These are phyloP conservation scores for Gulo gulo DNA, from an alignment of 2,113 vertebrate species.

Conservation along the genomic window DNA sequence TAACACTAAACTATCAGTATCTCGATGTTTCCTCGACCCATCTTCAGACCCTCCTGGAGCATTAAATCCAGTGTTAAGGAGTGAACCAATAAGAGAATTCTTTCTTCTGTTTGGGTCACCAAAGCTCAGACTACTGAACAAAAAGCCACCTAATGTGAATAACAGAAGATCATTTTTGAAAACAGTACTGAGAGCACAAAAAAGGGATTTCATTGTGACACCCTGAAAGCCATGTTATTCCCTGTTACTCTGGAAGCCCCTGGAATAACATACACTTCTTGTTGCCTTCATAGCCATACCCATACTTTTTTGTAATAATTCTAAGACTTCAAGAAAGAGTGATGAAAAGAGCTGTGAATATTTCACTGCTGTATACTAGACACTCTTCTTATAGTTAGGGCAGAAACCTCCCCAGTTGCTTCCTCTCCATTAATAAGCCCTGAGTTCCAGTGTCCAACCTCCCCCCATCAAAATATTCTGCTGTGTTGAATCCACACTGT, in stretches of 20 bases:
- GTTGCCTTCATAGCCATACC: not conserved
- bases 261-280: not conserved
- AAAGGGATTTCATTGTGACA: not conserved
- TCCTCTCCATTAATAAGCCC: not conserved
- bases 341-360: not conserved
- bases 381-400: not conserved
- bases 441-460: not conserved
- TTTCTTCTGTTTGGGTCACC: not conserved
- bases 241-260: not conserved
- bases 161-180: not conserved
- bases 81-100: not conserved
- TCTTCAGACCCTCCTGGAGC: not conserved
- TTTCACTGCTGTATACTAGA: not conserved
- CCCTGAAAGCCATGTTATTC: not conserved
- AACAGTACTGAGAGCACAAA: not conserved
- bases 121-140: not conserved
- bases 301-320: not conserved
- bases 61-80: not conserved
- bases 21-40: not conserved
- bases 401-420: not conserved
- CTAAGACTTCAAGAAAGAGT: not conserved
- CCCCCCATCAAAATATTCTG: not conserved
- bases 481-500: not conserved
- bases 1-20: not conserved
- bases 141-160: not conserved